phyloP scores from a whole-genome alignment of 2,113 vertebrate species.

The Uria lomvia region DNA sequence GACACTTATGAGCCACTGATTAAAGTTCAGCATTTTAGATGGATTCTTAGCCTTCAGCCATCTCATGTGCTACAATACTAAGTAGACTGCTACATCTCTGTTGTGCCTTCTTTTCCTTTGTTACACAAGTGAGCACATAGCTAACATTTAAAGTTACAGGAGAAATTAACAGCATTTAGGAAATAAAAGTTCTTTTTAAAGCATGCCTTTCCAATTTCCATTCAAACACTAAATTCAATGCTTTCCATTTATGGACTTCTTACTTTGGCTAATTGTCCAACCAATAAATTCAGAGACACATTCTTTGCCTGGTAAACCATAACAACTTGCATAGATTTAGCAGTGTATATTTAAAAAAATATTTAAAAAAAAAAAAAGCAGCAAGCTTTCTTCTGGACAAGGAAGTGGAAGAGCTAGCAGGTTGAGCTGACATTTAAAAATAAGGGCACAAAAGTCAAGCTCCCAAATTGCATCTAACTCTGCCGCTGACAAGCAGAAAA shows the following conservation, averaged over 20 bases:
- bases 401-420: neutral
- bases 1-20: conserved; percentile 9
- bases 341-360: neutral
- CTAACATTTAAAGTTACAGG: neutral
- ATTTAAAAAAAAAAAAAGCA: neutral
- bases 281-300: neutral
- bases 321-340: neutral
- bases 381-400: neutral
- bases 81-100: neutral
- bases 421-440: neutral
- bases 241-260: conserved; percentile 46
- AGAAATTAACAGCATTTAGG: neutral
- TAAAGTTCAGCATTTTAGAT: conserved; percentile 18
- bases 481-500: neutral
- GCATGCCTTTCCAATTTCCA: neutral
- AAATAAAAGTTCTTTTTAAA: neutral
- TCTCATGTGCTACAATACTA: neutral
- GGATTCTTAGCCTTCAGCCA: conserved; percentile 62
- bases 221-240: neutral
- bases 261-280: neutral
- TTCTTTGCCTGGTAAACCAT: neutral
- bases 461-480: neutral
- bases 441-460: neutral
- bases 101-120: neutral
- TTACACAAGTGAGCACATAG: neutral